A percentile compares a stretch with the other conserved stretches of the same genome.
Evolutionary conservation across 2,888 invertebrate species (phyloP).

Genomic region (Ligdia adustata): DNA sequence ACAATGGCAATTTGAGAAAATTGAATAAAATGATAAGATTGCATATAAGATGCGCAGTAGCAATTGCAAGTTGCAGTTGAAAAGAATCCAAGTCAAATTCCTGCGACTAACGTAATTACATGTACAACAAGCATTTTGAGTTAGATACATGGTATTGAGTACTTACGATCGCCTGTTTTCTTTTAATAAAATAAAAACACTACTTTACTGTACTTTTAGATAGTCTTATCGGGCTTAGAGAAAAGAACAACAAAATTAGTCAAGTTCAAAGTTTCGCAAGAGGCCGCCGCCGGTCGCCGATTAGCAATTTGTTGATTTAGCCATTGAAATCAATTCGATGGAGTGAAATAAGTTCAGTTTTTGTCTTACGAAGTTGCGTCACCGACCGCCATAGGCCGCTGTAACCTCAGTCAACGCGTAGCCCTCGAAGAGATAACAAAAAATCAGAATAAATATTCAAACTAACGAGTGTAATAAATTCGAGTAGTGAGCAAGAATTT

Average conservation of each 20-base stretch:
- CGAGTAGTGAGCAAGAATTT: neutral
- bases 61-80: no score
- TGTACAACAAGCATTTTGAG: no score
- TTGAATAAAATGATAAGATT: neutral
- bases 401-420: constrained; percentile 47
- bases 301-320: constrained; percentile 31
- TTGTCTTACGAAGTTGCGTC: constrained; percentile 46
- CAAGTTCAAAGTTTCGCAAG: constrained; percentile 24
- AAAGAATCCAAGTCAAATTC: no score
- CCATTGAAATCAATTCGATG: constrained; percentile 53
- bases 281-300: constrained; percentile 10
- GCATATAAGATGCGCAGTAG: neutral
- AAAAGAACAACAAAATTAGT: constrained; percentile 4
- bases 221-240: no score
- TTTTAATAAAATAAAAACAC: no score
- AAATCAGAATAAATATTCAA: constrained; percentile 5
- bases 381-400: constrained; percentile 45
- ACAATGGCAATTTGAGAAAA: constrained; percentile 23
- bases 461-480: neutral
- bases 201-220: no score
- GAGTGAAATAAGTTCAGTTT: constrained; percentile 46
- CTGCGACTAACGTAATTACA: no score
- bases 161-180: no score
- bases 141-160: no score
- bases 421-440: constrained; percentile 34